These are phyloP conservation scores for Ips nitidus DNA, from an alignment of 1,140 invertebrate species.

Conservation along the genomic window DNA sequence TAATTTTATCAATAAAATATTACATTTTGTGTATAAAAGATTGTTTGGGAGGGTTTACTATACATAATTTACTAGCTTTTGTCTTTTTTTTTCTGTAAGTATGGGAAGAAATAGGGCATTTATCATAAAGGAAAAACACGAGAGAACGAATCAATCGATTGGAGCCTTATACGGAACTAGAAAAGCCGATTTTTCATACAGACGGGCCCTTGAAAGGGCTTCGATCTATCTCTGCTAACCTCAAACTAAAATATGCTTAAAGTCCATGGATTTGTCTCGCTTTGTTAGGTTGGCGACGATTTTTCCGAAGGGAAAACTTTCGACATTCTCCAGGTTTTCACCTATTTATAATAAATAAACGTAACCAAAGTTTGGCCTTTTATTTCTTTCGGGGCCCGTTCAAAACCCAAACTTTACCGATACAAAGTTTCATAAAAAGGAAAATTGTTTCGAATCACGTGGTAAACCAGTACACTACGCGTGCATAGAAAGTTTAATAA, in stretches of 20 bases:
- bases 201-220: conserved; percentile 20
- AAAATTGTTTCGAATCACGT: no score
- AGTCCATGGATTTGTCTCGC: conserved; percentile 25
- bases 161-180: conserved; percentile 21
- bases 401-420: no score
- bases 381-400: not conserved
- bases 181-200: conserved; percentile 30
- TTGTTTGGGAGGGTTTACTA: no score
- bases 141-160: conserved; percentile 27
- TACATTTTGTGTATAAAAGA: no score
- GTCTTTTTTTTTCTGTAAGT: no score
- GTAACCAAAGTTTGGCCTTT: not conserved
- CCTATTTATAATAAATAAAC: conserved; percentile 3
- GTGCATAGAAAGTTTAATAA: conserved; percentile 22
- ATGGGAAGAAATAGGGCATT: conserved; percentile 5
- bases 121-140: conserved; percentile 12
- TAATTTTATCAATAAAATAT: no score
- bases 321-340: not conserved
- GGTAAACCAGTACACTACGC: not conserved
- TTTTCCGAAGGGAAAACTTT: not conserved
- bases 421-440: no score
- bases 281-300: not conserved
- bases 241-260: conserved; percentile 24
- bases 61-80: no score
- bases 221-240: conserved; percentile 29